phyloP scores from a whole-genome alignment of 2,113 vertebrate species.

The Gulo gulo region DNA sequence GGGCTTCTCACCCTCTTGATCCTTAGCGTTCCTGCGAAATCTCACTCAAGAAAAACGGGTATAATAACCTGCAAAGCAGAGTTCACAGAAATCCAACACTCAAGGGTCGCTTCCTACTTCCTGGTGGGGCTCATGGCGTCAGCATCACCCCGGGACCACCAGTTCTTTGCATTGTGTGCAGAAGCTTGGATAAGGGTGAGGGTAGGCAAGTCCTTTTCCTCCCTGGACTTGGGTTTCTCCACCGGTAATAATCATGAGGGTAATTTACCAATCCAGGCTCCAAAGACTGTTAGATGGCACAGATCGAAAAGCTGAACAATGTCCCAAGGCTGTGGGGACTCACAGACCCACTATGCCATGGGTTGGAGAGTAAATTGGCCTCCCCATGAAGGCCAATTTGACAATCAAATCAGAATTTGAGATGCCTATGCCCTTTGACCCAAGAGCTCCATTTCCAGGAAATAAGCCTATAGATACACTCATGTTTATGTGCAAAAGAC shows the following conservation, averaged over 20 bases:
- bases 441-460: neutral
- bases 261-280: neutral
- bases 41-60: neutral
- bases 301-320: neutral
- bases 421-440: neutral
- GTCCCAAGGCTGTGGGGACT: neutral
- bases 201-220: neutral
- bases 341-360: neutral
- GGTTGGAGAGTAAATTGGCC: neutral
- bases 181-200: neutral
- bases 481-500: neutral
- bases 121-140: neutral
- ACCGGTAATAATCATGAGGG: neutral
- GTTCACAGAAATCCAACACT: neutral
- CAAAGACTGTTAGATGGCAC: neutral
- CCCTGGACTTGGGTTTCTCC: neutral
- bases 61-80: neutral
- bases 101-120: neutral
- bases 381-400: neutral
- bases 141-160: neutral
- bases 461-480: neutral
- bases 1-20: neutral
- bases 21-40: conserved; percentile 15
- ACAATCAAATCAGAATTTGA: neutral
- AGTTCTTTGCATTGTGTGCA: neutral